phyloP scores from a whole-genome alignment of 2,113 vertebrate genomes.

The Otocyon megalotis region DNA sequence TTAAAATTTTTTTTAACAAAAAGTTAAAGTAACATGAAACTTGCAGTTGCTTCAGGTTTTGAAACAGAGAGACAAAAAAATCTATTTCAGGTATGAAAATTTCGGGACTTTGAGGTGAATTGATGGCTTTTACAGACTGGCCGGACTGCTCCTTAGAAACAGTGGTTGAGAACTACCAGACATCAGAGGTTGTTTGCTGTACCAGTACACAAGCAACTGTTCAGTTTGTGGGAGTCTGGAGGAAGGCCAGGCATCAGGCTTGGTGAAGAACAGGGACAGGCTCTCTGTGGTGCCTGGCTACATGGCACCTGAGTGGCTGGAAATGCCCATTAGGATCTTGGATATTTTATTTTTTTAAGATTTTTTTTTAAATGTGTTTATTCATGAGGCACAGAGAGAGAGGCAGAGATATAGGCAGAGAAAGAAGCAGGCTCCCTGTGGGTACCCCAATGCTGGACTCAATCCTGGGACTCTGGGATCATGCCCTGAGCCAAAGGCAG shows the following conservation, averaged over 20 bases:
- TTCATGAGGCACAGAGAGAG: no score
- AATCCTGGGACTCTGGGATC: no score
- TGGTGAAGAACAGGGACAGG: constrained; percentile 92
- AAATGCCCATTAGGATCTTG: constrained; percentile 86
- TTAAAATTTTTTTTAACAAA: no score
- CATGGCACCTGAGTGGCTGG: constrained; percentile 90
- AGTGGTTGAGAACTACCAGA: not conserved
- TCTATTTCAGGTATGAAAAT: not conserved
- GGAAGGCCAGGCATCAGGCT: constrained; percentile 90
- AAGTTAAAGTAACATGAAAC: not conserved
- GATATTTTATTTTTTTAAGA: not conserved
- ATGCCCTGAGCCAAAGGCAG: no score
- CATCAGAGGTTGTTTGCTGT: not conserved
- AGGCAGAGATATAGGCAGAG: no score
- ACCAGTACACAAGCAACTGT: no score
- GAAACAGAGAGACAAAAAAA: not conserved
- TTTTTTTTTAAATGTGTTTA: no score
- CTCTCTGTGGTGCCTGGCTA: constrained; percentile 90
- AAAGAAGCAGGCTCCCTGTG: no score
- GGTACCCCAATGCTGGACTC: no score
- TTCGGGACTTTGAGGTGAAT: not conserved
- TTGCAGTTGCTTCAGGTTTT: not conserved
- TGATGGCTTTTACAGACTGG: not conserved
- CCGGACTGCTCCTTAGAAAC: not conserved
- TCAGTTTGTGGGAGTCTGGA: not conserved